Base-by-base conservation (phyloP, 2,888 invertebrate genomes). In the Caenorhabditis virilis region DNA sequence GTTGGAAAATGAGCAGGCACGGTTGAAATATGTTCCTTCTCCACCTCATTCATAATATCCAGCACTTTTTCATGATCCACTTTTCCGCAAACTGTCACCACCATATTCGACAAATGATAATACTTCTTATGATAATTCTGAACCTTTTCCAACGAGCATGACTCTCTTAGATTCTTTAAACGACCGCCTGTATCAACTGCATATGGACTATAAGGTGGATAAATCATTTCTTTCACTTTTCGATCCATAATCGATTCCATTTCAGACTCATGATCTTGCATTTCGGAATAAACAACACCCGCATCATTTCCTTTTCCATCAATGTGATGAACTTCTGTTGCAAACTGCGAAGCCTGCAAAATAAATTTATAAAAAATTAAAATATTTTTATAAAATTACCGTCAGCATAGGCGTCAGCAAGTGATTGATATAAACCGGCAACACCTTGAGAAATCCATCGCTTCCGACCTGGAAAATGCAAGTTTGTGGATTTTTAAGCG, bases 261-360 rank as follows among this genome's bases (percentile, higher is more conserved):
- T 33, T 80, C 82, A 2, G 69, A 65, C 51, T 82, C 81, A 49
- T 77, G 67, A 56, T 78, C 79, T 61, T 82, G 93, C 91, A 93
- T 93, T 86, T 95, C 94, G 84, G 91, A 92, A 84, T 94, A 94
- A n/a, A 94, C 93, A 15, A 94, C 92, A 18, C 95, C 95, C 13
- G 90, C 92, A 86, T 95, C 90, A 71, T 91, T 89, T 0, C 93
- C 94, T 61, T 91, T 89, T 0, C 89, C 91, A 77, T 91, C 91
- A 65, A 94, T 87, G 83, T 94, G 93, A 84, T 94, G 92, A 0
- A 95, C 93, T 86, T 94, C 94, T 0, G 93, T 94, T 26, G 89
- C 86, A 83, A 89, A 94, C 2, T 89, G 91, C 69, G 90, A 87
- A 72, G 92, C 90, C 90, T 90, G 78, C 25, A n/a, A n/a, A n/a